phyloP scores from a whole-genome alignment of 2,797 vertebrate species.

The Girardinus metallicus region DNA sequence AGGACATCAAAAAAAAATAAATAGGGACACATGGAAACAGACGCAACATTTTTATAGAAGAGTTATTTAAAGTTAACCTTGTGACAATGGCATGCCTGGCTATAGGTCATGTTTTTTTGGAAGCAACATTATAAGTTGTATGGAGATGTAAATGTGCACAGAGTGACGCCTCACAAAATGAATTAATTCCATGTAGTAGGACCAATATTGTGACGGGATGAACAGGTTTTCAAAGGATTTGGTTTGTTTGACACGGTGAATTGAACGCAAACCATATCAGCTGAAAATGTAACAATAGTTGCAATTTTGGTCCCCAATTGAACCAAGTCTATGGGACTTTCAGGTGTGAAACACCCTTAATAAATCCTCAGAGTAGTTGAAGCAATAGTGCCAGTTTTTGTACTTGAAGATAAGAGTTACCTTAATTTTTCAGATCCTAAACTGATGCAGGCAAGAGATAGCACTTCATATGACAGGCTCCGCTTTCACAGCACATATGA shows the following conservation, averaged over 20 bases:
- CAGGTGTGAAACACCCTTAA: too few relatives aligned
- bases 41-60: constrained; percentile 74
- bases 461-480: not conserved
- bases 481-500: not conserved
- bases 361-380: not conserved
- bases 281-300: too few relatives aligned
- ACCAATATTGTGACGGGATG: too few relatives aligned
- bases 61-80: constrained; percentile 71
- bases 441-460: not conserved
- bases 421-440: not conserved
- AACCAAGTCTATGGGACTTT: too few relatives aligned
- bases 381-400: not conserved
- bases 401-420: not conserved
- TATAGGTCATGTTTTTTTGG: constrained; percentile 59
- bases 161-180: constrained; percentile 20
- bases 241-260: too few relatives aligned
- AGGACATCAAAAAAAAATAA: constrained; percentile 15
- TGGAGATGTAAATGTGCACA: constrained; percentile 23
- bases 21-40: constrained; percentile 48
- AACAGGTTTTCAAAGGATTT: too few relatives aligned
- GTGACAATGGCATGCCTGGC: constrained; percentile 67
- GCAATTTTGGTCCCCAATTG: too few relatives aligned
- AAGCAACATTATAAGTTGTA: constrained; percentile 23
- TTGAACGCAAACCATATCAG: too few relatives aligned
- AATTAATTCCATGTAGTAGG: not conserved